A percentile compares a stretch with the other conserved stretches of the same genome.
Evolutionary conservation across 1,140 invertebrate genomes (phyloP).

Genomic region (Orius insidiosus): DNA sequence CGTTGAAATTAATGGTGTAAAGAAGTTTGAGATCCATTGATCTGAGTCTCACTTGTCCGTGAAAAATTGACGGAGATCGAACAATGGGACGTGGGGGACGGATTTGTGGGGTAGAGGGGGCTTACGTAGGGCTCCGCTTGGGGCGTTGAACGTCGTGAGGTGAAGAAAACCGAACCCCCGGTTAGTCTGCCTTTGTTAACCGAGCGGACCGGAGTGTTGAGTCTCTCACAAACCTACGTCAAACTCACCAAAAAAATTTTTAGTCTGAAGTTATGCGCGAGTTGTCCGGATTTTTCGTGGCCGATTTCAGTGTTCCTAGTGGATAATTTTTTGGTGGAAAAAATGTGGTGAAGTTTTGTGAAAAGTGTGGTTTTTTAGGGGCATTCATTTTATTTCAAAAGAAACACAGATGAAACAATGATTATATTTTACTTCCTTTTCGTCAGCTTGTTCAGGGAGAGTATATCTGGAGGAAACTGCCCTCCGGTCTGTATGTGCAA

Average conservation of each 20-base stretch:
- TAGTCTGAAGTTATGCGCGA: neutral
- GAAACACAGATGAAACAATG: slow-evolving; percentile 5
- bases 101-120: slow-evolving; percentile 20
- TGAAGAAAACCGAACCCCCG: slow-evolving; percentile 14
- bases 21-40: too few species aligned
- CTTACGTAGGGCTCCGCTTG: slow-evolving; percentile 13
- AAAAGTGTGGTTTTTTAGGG: neutral
- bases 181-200: neutral
- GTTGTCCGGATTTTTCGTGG: neutral
- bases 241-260: slow-evolving; percentile 1
- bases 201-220: slow-evolving; percentile 1
- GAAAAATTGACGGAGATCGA: slow-evolving; percentile 15
- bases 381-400: neutral
- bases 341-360: neutral
- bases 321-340: slow-evolving; percentile 1
- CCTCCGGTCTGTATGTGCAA: slow-evolving; percentile 70
- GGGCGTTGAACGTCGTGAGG: slow-evolving; percentile 13
- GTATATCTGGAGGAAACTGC: slow-evolving; percentile 31
- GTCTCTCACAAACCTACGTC: neutral
- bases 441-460: slow-evolving; percentile 3
- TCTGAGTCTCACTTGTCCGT: neutral
- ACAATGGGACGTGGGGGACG: neutral
- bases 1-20: too few species aligned
- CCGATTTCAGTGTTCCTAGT: neutral
- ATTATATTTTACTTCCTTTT: slow-evolving; percentile 8